Conservation (phyloP, 1,140 invertebrate genomes). For the Macrotrachela quadricornifera region DNA sequence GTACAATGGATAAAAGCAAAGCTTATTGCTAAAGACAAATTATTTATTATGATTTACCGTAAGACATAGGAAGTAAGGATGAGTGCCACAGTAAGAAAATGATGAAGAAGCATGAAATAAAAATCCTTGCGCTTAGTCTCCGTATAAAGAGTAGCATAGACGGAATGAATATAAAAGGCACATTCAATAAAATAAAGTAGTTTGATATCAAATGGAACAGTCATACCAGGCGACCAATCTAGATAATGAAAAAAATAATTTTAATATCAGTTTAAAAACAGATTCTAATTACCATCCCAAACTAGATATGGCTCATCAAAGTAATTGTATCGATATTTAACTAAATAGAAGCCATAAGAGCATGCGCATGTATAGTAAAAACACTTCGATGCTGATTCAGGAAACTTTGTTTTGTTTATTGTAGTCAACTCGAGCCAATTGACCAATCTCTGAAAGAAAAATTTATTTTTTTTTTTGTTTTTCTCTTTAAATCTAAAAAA, state of each 20-base stretch:
- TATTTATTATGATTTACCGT: constrained; percentile 12
- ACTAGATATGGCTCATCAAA: constrained; percentile 18
- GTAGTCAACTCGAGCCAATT: neutral
- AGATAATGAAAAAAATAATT: neutral
- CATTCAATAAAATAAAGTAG: constrained; percentile 25
- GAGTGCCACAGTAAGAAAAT: constrained; percentile 25
- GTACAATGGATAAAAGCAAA: neutral
- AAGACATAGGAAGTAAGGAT: constrained; percentile 23
- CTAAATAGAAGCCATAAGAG: constrained; percentile 17
- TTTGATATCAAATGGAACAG: constrained; percentile 18
- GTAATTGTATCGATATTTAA: constrained; percentile 13
- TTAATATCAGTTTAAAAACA: neutral
- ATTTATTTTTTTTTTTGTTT: neutral
- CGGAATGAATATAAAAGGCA: constrained; percentile 31
- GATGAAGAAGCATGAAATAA: constrained; percentile 27
- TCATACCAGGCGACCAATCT: constrained; percentile 14
- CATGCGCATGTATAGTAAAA: constrained; percentile 20
- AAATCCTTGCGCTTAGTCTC: constrained; percentile 29
- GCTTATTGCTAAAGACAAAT: neutral
- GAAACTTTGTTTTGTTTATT: constrained; percentile 16
- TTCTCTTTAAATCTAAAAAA: neutral
- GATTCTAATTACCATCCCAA: constrained; percentile 17
- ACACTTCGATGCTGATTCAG: constrained; percentile 27
- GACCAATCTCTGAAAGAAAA: neutral
- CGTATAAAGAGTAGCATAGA: constrained; percentile 31